phyloP scores from a whole-genome alignment of 2,888 invertebrate species.

The Morinoia aosen region DNA sequence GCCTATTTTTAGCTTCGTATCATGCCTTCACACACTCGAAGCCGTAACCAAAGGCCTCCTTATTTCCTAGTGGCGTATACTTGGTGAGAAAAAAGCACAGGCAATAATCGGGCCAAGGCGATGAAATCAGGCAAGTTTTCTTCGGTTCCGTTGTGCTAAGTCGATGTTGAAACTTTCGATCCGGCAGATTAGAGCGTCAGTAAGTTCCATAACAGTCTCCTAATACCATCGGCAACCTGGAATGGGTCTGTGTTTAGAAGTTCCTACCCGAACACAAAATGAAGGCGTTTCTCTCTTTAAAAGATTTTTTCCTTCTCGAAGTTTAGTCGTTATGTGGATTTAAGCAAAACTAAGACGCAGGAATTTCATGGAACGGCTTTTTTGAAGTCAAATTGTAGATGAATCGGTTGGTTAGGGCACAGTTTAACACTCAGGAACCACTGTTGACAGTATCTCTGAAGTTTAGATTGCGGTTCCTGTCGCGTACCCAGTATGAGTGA shows the following conservation, averaged over 20 bases:
- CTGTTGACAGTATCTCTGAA: not conserved
- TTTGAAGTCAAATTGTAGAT: not conserved
- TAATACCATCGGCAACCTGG: constrained; percentile 31
- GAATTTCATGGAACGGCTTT: not conserved
- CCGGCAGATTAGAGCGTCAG: constrained; percentile 42
- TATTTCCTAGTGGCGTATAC: not conserved
- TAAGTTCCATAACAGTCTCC: constrained; percentile 50
- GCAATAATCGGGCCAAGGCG: constrained; percentile 27
- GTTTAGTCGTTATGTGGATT: not conserved
- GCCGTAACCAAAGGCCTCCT: not conserved
- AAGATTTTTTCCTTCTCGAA: not conserved
- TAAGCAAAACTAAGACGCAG: not conserved
- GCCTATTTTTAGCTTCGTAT: not conserved
- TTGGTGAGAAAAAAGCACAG: not conserved
- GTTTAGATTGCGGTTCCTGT: not conserved
- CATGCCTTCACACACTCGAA: not conserved
- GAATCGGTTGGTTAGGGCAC: not conserved
- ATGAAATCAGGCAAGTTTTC: constrained; percentile 44
- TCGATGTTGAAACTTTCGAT: constrained; percentile 50
- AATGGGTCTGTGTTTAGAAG: constrained; percentile 41
- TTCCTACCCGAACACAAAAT: not conserved
- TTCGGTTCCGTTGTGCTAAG: constrained; percentile 35
- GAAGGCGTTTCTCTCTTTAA: not conserved
- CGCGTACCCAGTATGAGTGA: not conserved
- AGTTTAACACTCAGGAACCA: not conserved